Percentiles rank a stretch among this genome's conserved stretches.
Conservation (phyloP, 2,797 vertebrate species). For the Pipistrellus pygmaeus region DNA sequence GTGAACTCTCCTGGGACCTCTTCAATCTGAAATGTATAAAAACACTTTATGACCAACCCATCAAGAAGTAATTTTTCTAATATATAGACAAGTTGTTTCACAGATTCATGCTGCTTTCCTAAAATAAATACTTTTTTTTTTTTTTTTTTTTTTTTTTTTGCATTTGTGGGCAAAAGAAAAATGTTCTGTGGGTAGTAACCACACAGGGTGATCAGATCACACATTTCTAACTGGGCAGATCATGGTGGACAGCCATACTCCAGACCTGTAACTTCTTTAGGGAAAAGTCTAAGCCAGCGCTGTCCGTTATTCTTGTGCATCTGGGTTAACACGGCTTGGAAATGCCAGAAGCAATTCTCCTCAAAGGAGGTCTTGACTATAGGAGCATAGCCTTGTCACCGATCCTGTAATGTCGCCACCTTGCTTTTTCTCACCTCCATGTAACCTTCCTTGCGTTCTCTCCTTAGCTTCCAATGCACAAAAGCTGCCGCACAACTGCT, state of each 20-base stretch:
- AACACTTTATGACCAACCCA: neutral
- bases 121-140: neutral
- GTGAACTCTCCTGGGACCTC: conserved; percentile 95
- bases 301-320: neutral
- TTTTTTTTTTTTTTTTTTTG: too few species aligned
- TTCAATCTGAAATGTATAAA: conserved; percentile 90
- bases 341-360: neutral
- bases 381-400: neutral
- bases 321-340: neutral
- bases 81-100: neutral
- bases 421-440: too few species aligned
- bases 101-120: neutral
- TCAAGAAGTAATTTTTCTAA: conserved; percentile 8
- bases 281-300: neutral
- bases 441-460: neutral
- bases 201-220: neutral
- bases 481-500: neutral
- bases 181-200: neutral
- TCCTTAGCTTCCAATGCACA: neutral
- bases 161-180: neutral
- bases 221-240: neutral
- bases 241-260: neutral
- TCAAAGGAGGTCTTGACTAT: neutral
- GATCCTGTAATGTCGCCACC: neutral
- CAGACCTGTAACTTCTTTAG: neutral